Evolutionary conservation across 1,140 invertebrate genomes (phyloP), one percentile per base, ranked within the genome.

Genomic region (Philotrypesis tridentata): DNA sequence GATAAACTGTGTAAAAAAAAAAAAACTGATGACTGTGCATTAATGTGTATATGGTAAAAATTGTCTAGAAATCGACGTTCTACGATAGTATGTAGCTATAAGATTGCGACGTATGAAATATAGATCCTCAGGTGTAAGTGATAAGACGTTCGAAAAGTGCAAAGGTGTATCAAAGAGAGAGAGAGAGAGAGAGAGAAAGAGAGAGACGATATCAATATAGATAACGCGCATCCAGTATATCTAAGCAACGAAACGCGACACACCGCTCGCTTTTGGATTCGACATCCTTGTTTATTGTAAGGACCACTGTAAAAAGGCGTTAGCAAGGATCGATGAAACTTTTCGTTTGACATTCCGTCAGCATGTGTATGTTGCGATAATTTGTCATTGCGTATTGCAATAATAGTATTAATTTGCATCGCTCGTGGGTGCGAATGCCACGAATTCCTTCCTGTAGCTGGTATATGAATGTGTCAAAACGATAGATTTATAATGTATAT

Each of bases 401-500:
- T 9, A 68, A 68, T 68, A 80, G n/a, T 71, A 72, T 48, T 78
- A 72, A 77, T 77, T 82, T 77, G 74, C 77, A 82, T 61, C 80
- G 61, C 6, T 23, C 3, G 72, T 1, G 43, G 65, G n/a, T n/a
- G 25, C 21, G 11, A 60, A 79, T 76, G 73, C 48, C 48, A 37
- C n/a, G n/a, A n/a, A n/a, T n/a, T 43, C 48, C 78, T 83, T 84
- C 79, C 84, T 83, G 80, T 84, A 84, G 84, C 48, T 75, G 9
- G 72, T 81, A 86, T 87, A 74, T 83, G 84, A 87, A 88, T 87
- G 87, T 88, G 88, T 89, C 87, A 86, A 88, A 86, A 87, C 80
- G 86, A 88, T 89, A 89, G 87, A 89, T 89, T 89, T 89, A 89
- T 89, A 87, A 88, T 84, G 89, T 73, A 82, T 73, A 82, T 86